Conservation (phyloP, 2,113 vertebrate species). For the Trinectes maculatus region DNA sequence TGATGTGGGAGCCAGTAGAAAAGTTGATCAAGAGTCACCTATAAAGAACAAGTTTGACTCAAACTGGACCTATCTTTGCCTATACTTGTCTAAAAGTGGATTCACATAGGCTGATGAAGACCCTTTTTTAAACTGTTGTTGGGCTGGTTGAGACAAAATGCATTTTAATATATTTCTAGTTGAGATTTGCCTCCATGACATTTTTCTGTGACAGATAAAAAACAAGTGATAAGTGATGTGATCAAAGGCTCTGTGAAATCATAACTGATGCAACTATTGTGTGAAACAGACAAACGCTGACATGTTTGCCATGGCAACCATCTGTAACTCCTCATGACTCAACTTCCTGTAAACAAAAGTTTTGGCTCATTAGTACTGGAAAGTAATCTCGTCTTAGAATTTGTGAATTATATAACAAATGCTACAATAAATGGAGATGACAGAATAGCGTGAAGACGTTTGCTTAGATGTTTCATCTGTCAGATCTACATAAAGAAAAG, state of each 20-base stretch:
- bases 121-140: too few relatives aligned
- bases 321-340: background rate
- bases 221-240: background rate
- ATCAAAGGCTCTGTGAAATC: background rate
- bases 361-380: background rate
- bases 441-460: background rate
- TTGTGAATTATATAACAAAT: background rate
- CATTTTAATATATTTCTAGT: background rate
- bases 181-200: too few relatives aligned
- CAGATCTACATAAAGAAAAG: slow-evolving; percentile 10
- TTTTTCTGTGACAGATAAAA: too few relatives aligned
- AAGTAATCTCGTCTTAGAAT: background rate
- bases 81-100: background rate
- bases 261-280: slow-evolving; percentile 2
- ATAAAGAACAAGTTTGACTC: background rate
- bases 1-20: slow-evolving; percentile 4
- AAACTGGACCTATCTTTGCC: background rate
- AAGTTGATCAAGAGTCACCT: slow-evolving; percentile 8
- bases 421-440: background rate
- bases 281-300: slow-evolving; percentile 5
- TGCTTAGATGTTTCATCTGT: background rate
- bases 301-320: slow-evolving; percentile 6
- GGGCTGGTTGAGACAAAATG: too few relatives aligned
- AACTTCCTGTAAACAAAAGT: background rate
- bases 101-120: too few relatives aligned